Base-by-base conservation (phyloP, 2,888 invertebrate species). In the Pseudococcus jackbeardsleyi region DNA sequence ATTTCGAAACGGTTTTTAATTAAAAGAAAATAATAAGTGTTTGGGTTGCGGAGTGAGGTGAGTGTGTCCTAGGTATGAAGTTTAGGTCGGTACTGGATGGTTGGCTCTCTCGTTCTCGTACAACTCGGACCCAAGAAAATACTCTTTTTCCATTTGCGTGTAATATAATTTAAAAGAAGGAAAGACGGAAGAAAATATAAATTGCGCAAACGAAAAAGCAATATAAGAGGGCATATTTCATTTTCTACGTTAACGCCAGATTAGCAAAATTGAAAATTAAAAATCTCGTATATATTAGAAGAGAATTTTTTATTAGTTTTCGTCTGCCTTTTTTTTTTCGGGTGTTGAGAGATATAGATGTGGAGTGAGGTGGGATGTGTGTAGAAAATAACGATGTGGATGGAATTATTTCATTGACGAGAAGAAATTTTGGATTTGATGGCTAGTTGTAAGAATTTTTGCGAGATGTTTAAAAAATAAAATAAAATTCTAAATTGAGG, bases 101-200 rank as follows among this genome's bases (percentile, higher is more conserved):
- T 46, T 46, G 22, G 42, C 42, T 42, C 54, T 85, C 64, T 85
- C 54, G 50, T 26, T 50, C 46, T 33, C 19, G 84, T 26, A 48
- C 42, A 48, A 39, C 72, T 88, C 88, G 88, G 88, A 88, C 88
- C 54, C 54, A 79, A 50, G 82, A 82, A 87, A 82, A 79, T 77
- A 77, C 39, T 64, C 64, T 54, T 88, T 88, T 87, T 79, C 88
- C 77, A 79, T 88, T 88, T 77, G 88, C 86, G 26, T 79, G 82
- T 88, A 88, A 88, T 88, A 54, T 82, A 82, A 88, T 88, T 88
- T 88, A 79, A 88, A 88, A 88, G 59, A 86, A 79, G 88, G 82
- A 88, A 88, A 88, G 88, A 82, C 88, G 88, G 88, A 88, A 88
- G 88, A 88, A 88, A 82, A 88, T 88, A 88, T 88, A 88, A 88